These are phyloP conservation scores for Spea multiplicata DNA, from an alignment of 2,113 vertebrate species.

Conservation along the genomic window DNA sequence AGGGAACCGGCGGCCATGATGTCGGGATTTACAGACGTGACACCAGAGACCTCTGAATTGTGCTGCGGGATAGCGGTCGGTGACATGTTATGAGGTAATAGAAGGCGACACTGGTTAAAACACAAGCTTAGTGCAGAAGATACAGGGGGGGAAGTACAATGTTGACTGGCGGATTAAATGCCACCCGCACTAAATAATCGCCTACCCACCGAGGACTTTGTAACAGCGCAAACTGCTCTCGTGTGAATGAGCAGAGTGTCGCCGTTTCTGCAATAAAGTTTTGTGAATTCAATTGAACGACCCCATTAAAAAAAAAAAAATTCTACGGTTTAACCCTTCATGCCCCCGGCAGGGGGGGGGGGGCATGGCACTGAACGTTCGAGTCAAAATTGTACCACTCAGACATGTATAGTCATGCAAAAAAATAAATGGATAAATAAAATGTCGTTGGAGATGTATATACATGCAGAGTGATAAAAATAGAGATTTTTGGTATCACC, in stretches of 20 bases:
- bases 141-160: slow-evolving; percentile 78
- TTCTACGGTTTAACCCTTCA: no score
- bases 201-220: no score
- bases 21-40: no score
- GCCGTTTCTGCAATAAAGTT: no score
- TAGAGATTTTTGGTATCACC: slow-evolving; percentile 62
- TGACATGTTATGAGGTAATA: neutral
- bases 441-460: slow-evolving; percentile 65
- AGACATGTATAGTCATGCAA: slow-evolving; percentile 72
- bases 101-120: neutral
- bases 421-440: slow-evolving; percentile 53
- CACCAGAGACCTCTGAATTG: neutral
- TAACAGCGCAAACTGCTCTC: no score
- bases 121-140: slow-evolving; percentile 64
- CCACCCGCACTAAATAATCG: slow-evolving; percentile 12
- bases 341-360: no score
- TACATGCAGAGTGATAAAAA: slow-evolving; percentile 74
- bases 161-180: slow-evolving; percentile 71
- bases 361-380: neutral
- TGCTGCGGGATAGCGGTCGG: neutral
- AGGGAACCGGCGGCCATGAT: no score
- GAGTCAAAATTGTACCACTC: slow-evolving; percentile 79
- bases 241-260: no score
- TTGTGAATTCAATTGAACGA: no score
- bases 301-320: no score